Base-by-base conservation (phyloP, 2,888 invertebrate species). In the Ptilodon capucinus region DNA sequence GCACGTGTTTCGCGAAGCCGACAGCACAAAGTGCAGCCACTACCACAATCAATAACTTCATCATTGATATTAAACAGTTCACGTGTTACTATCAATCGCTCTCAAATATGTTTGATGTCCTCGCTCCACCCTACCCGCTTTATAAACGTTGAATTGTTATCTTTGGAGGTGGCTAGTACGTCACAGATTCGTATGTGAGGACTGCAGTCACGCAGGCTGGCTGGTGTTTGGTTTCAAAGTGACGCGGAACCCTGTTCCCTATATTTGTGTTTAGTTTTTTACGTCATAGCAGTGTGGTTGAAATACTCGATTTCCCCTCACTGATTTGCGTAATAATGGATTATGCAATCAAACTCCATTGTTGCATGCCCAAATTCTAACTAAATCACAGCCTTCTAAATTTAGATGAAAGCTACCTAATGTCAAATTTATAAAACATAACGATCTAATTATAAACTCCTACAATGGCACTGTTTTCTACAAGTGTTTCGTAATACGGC, bases 111-210 rank as follows among this genome's bases (percentile, higher is more conserved):
- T 74, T 74, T 75, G 72, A 40, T 16, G 42, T 47, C 47, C n/a
- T 42, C 42, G 40, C 23, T 46, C 44, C 43, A 48, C 38, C 42
- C 50, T 51, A 38, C 48, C 57, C 41, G 71, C 68, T 70, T 78
- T 81, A 75, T 82, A 83, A 81, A 74, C 62, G 59, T 48, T 54
- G 46, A 47, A 39, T 44, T 65, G 71, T 73, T 77, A 79, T 79
- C 78, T 65, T 39, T 54, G 41, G 47, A 57, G 47, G 57, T 48
- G 50, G 43, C 46, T 51, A 47, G 55, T 64, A 65, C 76, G 76
- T 76, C 79, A 71, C 42, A 53, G 44, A 47, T 47, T 46, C 59
- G 57, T 53, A 61, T 62, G 21, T 21, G 13, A 61, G 64, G 40
- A 25, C 23, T 14, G 25, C 40, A 40, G 40, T 40, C 23, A 40